phyloP scores from a whole-genome alignment of 2,113 vertebrate genomes.

The Petroica traversi region DNA sequence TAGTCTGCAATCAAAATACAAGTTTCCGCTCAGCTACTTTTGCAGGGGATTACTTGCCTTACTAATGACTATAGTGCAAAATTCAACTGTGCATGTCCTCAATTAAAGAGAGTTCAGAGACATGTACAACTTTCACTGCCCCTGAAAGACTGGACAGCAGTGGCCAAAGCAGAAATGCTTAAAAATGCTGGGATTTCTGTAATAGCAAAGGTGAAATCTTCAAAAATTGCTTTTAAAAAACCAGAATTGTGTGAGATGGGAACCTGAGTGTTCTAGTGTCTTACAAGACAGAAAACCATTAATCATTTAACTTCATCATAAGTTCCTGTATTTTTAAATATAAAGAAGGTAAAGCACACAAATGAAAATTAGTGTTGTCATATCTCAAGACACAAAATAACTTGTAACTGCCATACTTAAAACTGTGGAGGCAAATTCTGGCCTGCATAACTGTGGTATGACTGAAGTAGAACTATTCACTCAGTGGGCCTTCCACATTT shows the following conservation, averaged over 20 bases:
- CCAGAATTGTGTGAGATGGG: background rate
- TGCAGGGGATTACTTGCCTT: background rate
- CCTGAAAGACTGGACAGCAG: background rate
- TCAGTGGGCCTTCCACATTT: background rate
- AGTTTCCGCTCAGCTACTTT: background rate
- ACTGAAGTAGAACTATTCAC: background rate
- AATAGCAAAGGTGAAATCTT: background rate
- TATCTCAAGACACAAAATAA: background rate
- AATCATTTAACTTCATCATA: background rate
- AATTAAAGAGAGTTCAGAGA: background rate
- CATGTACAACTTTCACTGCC: background rate
- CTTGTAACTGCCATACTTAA: background rate
- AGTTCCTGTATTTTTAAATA: background rate
- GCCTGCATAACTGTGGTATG: background rate
- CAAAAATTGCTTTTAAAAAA: background rate
- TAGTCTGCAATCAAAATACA: background rate
- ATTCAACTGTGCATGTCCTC: accelerated
- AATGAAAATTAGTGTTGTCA: background rate
- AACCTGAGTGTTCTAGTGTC: background rate
- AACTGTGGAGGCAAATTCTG: background rate
- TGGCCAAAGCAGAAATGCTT: background rate
- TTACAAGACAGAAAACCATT: background rate
- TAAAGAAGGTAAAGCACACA: background rate
- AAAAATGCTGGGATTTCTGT: background rate
- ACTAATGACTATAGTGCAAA: background rate